phyloP scores from a whole-genome alignment of 1,140 invertebrate genomes.

The Aethina tumida region DNA sequence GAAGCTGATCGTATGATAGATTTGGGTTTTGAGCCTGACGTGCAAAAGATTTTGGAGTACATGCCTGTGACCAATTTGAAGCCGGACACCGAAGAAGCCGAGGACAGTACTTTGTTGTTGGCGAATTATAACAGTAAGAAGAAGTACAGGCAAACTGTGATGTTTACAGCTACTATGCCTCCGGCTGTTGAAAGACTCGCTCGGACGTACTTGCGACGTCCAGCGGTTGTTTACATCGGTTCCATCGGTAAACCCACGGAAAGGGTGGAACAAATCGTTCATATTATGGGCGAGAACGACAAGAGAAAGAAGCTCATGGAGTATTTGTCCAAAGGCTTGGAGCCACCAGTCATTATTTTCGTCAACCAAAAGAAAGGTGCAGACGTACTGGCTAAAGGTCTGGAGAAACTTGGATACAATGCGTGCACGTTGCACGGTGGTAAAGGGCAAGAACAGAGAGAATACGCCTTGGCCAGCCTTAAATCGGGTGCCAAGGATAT shows the following conservation, averaged over 20 bases:
- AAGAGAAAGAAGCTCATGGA: slow-evolving; percentile 87
- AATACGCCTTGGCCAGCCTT: slow-evolving; percentile 92
- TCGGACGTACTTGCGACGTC: slow-evolving; percentile 86
- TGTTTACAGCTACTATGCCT: slow-evolving; percentile 99
- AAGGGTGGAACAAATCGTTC: slow-evolving; percentile 94
- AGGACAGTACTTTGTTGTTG: slow-evolving; percentile 79
- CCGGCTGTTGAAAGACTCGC: slow-evolving; percentile 94
- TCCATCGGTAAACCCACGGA: slow-evolving; percentile 98
- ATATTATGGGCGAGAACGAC: slow-evolving; percentile 88
- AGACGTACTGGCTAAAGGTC: slow-evolving; percentile 91
- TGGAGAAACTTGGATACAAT: slow-evolving; percentile 96
- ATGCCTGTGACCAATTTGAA: slow-evolving; percentile 99
- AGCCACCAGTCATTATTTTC: slow-evolving; percentile 98
- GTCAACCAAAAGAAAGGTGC: slow-evolving; percentile 99
- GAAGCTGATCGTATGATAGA: slow-evolving; percentile 99
- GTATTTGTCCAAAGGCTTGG: slow-evolving; percentile 74
- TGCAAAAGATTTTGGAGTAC: slow-evolving; percentile 96
- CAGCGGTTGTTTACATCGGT: slow-evolving; percentile 97
- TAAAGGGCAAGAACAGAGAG: slow-evolving; percentile 99
- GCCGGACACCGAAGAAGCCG: slow-evolving; percentile 96
- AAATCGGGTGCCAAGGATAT: slow-evolving; percentile 95
- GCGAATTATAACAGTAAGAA: slow-evolving; percentile 95
- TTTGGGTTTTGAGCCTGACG: slow-evolving; percentile 98
- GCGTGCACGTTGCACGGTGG: slow-evolving; percentile 97
- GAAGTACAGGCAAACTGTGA: slow-evolving; percentile 98